phyloP scores from a whole-genome alignment of 2,113 vertebrate species.

The Pristiophorus japonicus region DNA sequence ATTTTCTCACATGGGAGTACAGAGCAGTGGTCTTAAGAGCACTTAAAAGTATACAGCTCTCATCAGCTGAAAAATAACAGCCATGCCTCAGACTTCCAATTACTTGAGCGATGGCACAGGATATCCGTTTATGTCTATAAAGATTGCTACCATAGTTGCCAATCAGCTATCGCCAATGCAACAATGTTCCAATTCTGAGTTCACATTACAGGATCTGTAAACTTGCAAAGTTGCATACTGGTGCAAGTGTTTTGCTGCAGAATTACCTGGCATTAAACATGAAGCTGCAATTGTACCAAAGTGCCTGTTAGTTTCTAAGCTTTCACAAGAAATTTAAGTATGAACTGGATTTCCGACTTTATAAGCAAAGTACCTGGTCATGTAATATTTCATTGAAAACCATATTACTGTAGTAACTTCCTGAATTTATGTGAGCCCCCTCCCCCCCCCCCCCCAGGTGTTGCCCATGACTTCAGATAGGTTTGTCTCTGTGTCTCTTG shows the following conservation, averaged over 20 bases:
- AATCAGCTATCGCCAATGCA: too few species aligned
- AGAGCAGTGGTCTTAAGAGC: neutral
- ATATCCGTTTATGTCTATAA: neutral
- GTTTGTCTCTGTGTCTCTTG: neutral
- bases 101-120: neutral
- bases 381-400: too few species aligned
- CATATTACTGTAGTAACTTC: neutral
- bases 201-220: too few species aligned
- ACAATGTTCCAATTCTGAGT: too few species aligned
- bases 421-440: neutral
- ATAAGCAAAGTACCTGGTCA: too few species aligned
- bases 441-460: too few species aligned
- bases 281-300: neutral
- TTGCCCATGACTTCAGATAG: neutral
- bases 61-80: neutral
- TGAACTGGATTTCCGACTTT: neutral
- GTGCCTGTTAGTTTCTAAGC: neutral
- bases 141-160: neutral
- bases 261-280: neutral
- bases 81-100: neutral
- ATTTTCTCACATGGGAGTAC: neutral
- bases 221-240: too few species aligned
- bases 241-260: neutral
- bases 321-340: neutral
- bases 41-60: neutral